A percentile compares a stretch with the other conserved stretches of the same genome.
These are phyloP conservation scores for Tetragnatha versicolor DNA, from an alignment of 1,140 invertebrate species.

Conservation along the genomic window DNA sequence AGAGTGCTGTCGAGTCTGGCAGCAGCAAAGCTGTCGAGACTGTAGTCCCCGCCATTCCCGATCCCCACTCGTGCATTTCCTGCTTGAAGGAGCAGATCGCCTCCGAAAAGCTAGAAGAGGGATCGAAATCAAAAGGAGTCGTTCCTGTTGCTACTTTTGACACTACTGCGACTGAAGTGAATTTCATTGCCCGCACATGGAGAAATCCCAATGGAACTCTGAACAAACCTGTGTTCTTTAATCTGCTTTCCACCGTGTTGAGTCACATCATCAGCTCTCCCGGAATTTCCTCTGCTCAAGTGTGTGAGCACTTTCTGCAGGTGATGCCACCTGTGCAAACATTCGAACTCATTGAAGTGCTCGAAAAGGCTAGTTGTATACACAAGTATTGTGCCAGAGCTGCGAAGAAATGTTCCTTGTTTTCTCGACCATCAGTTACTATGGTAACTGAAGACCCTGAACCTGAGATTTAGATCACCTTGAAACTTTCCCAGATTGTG, in stretches of 20 bases:
- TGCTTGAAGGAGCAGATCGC: no score
- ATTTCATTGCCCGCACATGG: conserved; percentile 70
- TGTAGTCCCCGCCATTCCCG: no score
- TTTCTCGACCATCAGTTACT: not conserved
- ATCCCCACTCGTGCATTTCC: no score
- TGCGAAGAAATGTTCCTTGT: not conserved
- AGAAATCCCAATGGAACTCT: conserved; percentile 76
- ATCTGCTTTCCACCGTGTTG: conserved; percentile 26
- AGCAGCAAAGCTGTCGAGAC: no score
- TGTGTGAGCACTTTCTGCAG: conserved; percentile 58
- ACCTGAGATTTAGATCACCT: conserved; percentile 28
- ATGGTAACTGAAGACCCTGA: not conserved
- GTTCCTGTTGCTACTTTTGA: no score
- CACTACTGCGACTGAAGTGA: no score
- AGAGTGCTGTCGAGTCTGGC: no score
- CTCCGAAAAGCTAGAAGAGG: no score
- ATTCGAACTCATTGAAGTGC: conserved; percentile 63
- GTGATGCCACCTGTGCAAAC: conserved; percentile 63
- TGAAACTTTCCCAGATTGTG: conserved; percentile 26
- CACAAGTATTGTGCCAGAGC: conserved; percentile 27
- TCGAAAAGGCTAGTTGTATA: conserved; percentile 66
- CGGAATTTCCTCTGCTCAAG: conserved; percentile 63
- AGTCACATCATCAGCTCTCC: conserved; percentile 63
- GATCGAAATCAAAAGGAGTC: no score
- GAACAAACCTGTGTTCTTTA: conserved; percentile 72